Evolutionary conservation across 2,888 invertebrate genomes (phyloP), one percentile per base, ranked within the genome.

Genomic region (Epiblema foenella): DNA sequence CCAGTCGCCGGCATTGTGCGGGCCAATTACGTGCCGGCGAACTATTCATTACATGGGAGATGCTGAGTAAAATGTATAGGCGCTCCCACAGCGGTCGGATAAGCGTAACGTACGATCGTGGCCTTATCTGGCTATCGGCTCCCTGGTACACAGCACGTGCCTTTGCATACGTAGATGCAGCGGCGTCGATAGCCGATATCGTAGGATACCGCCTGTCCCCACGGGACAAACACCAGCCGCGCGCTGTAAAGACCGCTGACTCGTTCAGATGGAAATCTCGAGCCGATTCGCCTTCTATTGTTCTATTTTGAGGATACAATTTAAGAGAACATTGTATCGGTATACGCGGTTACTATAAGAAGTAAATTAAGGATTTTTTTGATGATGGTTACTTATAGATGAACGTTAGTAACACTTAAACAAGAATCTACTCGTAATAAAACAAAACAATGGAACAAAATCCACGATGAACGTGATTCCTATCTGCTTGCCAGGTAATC

Each of bases 1-100:
- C 81, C 77, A 77, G 79, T 82, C 79, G 80, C 81, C 80, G 79
- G 81, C 78, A 82, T 78, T 80, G 79, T 78, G 76, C 78, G 73
- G 79, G 85, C 84, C 87, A 88, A 89, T 90, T 88, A 90, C 82
- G 83, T 82, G 83, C 80, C 80, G 78, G 81, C 83, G 78, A 84
- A 82, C 85, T 87, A 89, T 89, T 89, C 87, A 90, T 90, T 90
- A 90, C 86, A 87, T 77, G 77, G 83, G 80, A 81, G 83, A 85
- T 83, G 81, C 79, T 81, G 80, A 81, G 79, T 80, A 80, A 85
- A 90, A 86, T 87, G 83, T 84, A 86, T 81, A 84, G 84, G 82
- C 78, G 83, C 82, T 83, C 81, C 83, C 82, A 83, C 75, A 78
- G 81, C 79, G 83, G 75, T 79, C 75, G 81, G 86, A 87, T 87